phyloP scores from a whole-genome alignment of 2,797 vertebrate genomes.

The Momotus momota region DNA sequence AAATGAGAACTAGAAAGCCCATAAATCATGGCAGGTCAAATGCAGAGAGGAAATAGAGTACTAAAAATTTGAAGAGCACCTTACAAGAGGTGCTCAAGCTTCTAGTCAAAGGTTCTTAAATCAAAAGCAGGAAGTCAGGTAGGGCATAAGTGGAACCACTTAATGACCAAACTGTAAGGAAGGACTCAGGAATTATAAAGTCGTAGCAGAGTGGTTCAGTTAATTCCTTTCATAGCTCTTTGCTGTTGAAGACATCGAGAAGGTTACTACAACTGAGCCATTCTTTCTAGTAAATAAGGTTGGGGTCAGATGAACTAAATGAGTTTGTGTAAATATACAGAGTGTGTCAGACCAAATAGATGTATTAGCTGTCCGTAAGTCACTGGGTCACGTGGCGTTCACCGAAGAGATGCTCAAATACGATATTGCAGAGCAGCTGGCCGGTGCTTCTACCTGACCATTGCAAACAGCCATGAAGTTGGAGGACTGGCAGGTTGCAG shows the following conservation, averaged over 20 bases:
- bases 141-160: neutral
- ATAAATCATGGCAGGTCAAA: neutral
- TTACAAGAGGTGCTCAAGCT: neutral
- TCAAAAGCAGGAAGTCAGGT: constrained; percentile 22
- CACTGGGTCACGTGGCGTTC: neutral
- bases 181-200: neutral
- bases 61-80: neutral
- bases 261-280: neutral
- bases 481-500: neutral
- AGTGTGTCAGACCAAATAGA: neutral
- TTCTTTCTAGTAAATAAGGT: neutral
- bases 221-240: neutral
- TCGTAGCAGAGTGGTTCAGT: neutral
- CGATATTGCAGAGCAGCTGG: neutral
- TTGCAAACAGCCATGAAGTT: rapidly evolving
- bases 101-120: constrained; percentile 26
- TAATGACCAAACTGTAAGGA: constrained; percentile 44
- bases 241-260: neutral
- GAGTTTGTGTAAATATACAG: neutral
- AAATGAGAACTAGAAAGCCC: constrained; percentile 9
- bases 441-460: neutral
- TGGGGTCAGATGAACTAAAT: neutral
- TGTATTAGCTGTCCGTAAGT: neutral
- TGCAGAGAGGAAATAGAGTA: neutral
- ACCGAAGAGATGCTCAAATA: neutral